Conservation (phyloP, 2,797 vertebrate genomes). For the Enteromius anoplus region DNA sequence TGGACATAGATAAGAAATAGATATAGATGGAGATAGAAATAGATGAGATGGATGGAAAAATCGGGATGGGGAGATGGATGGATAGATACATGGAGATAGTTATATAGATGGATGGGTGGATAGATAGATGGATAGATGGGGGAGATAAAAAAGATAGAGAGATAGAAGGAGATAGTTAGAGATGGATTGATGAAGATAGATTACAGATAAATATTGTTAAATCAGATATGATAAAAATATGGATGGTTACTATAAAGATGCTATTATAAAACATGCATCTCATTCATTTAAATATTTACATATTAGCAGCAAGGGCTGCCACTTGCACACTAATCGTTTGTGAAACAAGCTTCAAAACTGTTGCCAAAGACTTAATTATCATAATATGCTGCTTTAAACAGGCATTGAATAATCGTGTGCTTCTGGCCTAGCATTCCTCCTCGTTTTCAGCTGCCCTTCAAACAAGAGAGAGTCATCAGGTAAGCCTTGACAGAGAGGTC, state of each 20-base stretch:
- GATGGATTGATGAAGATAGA: no score
- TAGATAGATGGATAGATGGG: background rate
- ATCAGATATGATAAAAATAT: no score
- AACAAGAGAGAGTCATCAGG: background rate
- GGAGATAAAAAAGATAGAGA: no score
- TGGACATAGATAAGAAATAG: no score
- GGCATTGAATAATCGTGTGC: background rate
- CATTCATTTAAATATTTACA: slow-evolving; percentile 2
- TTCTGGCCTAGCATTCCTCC: background rate
- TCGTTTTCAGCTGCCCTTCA: background rate
- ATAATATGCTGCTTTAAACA: slow-evolving; percentile 20
- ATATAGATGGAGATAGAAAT: no score
- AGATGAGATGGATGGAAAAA: no score
- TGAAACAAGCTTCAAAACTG: slow-evolving; percentile 1
- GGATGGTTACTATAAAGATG: no score
- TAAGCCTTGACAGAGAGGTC: background rate
- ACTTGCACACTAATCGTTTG: slow-evolving; percentile 18
- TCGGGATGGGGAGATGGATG: no score
- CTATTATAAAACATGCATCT: background rate
- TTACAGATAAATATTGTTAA: no score
- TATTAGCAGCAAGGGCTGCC: background rate
- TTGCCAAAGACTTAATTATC: slow-evolving; percentile 10
- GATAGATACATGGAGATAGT: no score
- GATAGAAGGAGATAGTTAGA: no score
- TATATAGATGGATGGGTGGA: no score